Evolutionary conservation across 2,113 vertebrate genomes (phyloP), one percentile per base, ranked within the genome.

Genomic region (Saguinus midas): DNA sequence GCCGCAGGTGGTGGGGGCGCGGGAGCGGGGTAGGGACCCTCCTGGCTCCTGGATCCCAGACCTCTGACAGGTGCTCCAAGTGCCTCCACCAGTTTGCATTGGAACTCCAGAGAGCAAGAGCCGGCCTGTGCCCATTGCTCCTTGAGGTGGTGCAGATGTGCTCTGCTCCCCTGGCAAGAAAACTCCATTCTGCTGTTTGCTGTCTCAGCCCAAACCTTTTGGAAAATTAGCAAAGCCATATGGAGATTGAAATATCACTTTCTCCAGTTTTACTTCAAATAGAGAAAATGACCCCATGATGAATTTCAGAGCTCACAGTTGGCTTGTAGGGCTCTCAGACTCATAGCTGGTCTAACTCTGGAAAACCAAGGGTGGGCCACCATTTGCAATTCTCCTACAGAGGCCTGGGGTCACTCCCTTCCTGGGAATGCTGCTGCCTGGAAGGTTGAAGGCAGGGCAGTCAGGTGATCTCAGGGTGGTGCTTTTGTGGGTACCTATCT

Each of bases 71-170:
- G 16, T 18, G 21, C 82, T 35, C 13, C 6, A 11, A 3, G 70
- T 23, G 0, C 37, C 52, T 21, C 18, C 35, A 25, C 32, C 6
- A 0, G 32, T 17, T 2, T 4, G 16, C 6, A 7, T 4, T 2
- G n/a, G 78, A 35, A 17, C 14, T 32, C 13, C 25, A 16, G 18
- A n/a, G 9, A 66, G 16, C 10, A 1, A 0, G 0, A 13, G 2
- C 8, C 11, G 21, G 16, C 0, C 5, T 0, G 1, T 17, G 14
- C 6, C 0, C 7, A 21, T 40, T 55, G 43, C 37, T 82, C 64
- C 4, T 5, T 29, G n/a, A n/a, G 64, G 7, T 1, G 29, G 20
- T 5, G 18, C 13, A 3, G 14, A 2, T 0, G 17, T 5, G 2
- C 50, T 43, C 35, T 4, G 32, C 61, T 20, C 0, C 1, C 5